Base-by-base conservation (phyloP, 2,113 vertebrate genomes). In the Ursus arctos region DNA sequence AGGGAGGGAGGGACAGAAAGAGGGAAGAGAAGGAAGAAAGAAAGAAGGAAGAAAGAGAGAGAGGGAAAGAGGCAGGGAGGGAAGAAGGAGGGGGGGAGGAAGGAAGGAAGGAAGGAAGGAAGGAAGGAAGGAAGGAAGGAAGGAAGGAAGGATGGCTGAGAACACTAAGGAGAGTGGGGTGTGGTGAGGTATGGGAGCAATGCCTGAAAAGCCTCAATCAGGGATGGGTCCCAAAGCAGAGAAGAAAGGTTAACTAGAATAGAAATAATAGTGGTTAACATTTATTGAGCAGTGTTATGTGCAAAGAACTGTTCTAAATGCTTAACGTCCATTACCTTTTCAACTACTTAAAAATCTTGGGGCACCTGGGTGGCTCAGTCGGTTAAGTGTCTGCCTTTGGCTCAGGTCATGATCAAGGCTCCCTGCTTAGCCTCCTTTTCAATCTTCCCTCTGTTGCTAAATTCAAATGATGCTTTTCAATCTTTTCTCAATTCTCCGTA, bases 211-310 rank as follows among this genome's bases (percentile, higher is more conserved):
- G 21, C 2, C 2, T 16, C 15, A 40, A 9, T 22, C n/a, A 72
- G 69, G 7, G 21, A 55, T 94, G 47, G n/a, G 10, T 94, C 28
- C 61, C 26, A 55, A 80, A 49, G 43, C 13, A 76, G 43, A 47
- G 67, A 67, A 97, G 22, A 77, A 92, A 97, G 53, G 43, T 77
- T 67, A 72, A 65, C 53, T 72, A 91, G 19, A 89, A 63, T 43
- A 93, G 47, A 90, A 94, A 61, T 47, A 76, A 96, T 43, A 72
- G 19, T 33, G 7, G 24, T 49, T 85, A 88, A 83, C n/a, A 85
- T 57, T 81, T 67, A 91, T 15, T 76, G 61, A 95, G 53, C 4
- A 65, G 31, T 47, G 15, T 77, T 88, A 63, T 59, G 7, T 81
- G 55, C 61, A 92, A 63, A 92, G 40, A 91, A 31, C 49, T 63